These are phyloP conservation scores for Gastracanthus pulcherrimus DNA, from an alignment of 2,888 invertebrate species.

Conservation along the genomic window DNA sequence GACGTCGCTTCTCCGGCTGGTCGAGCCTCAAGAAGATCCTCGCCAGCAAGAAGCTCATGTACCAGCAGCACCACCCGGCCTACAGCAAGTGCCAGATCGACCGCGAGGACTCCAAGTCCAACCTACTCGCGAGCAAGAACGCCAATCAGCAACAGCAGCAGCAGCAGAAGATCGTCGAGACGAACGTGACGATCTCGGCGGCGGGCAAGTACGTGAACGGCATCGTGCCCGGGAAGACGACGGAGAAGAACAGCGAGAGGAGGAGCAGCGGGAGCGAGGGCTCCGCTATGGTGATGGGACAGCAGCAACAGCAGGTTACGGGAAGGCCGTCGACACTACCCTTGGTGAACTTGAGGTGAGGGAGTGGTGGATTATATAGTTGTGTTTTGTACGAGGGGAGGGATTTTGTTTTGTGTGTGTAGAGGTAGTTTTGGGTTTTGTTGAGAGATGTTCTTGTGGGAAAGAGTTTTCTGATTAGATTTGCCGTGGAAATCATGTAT, in stretches of 20 bases:
- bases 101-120: conserved; percentile 73
- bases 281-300: too few relatives aligned
- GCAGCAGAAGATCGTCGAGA: conserved; percentile 70
- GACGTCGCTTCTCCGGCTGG: conserved; percentile 77
- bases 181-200: conserved; percentile 77
- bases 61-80: conserved; percentile 56
- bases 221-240: conserved; percentile 45
- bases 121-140: conserved; percentile 68
- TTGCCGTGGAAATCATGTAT: too few relatives aligned
- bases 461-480: too few relatives aligned
- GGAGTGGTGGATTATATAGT: too few relatives aligned
- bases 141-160: conserved; percentile 20
- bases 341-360: conserved; percentile 71
- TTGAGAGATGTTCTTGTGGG: too few relatives aligned
- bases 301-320: conserved; percentile 42
- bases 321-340: conserved; percentile 63
- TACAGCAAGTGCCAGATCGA: conserved; percentile 72
- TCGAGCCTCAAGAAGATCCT: conserved; percentile 79
- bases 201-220: conserved; percentile 72
- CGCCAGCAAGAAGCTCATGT: conserved; percentile 68
- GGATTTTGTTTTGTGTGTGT: too few relatives aligned
- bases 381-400: too few relatives aligned
- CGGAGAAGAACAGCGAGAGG: neutral
- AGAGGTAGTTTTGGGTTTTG: too few relatives aligned
- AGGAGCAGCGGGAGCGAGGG: neutral